Conservation (phyloP, 2,113 vertebrate species). For the Chloropsis hardwickii region DNA sequence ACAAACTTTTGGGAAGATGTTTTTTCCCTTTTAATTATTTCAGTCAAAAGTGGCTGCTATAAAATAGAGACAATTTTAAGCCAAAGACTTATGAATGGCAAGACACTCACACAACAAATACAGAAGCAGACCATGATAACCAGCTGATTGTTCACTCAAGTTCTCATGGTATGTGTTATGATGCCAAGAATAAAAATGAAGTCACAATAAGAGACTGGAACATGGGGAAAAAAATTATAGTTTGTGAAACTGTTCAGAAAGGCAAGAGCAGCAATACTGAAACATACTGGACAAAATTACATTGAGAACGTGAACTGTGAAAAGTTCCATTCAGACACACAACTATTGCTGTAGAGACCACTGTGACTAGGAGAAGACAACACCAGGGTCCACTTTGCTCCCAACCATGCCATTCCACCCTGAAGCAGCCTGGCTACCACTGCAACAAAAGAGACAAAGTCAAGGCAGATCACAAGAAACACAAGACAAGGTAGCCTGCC, state of each 20-base stretch:
- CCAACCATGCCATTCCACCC: background rate
- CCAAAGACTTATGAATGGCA: background rate
- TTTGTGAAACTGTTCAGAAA: background rate
- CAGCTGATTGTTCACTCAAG: background rate
- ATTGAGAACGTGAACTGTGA: background rate
- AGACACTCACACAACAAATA: background rate
- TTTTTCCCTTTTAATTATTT: background rate
- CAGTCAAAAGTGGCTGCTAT: background rate
- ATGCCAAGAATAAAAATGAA: background rate
- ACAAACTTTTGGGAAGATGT: background rate
- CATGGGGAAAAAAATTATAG: background rate
- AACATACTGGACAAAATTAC: background rate
- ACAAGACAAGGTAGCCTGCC: background rate
- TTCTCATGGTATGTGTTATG: background rate
- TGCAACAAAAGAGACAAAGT: background rate
- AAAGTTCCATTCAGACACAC: background rate
- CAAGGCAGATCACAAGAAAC: background rate
- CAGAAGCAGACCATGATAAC: background rate
- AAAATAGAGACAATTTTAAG: background rate
- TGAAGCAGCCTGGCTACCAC: background rate
- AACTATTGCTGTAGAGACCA: background rate
- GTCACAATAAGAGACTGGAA: background rate
- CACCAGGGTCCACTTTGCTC: background rate
- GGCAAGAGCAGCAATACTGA: background rate
- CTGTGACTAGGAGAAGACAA: background rate